These are phyloP conservation scores for Oeneis ivallda DNA, from an alignment of 2,888 invertebrate genomes.

Conservation along the genomic window DNA sequence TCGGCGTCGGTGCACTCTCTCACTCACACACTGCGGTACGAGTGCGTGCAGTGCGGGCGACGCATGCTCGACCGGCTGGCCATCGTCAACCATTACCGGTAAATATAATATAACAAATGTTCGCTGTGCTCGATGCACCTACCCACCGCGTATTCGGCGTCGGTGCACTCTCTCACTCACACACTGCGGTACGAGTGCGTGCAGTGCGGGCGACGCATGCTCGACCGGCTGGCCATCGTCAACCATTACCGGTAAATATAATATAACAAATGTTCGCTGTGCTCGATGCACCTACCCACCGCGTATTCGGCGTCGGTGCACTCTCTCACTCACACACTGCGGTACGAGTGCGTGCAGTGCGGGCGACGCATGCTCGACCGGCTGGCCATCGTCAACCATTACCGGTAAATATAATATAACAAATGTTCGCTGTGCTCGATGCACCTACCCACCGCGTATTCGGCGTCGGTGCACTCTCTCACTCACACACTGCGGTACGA, in stretches of 20 bases:
- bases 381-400: conserved; percentile 64
- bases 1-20: conserved; percentile 62
- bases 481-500: conserved; percentile 69
- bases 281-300: conserved; percentile 64
- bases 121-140: conserved; percentile 65
- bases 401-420: conserved; percentile 52
- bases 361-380: conserved; percentile 63
- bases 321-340: conserved; percentile 61
- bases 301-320: conserved; percentile 66
- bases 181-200: conserved; percentile 65
- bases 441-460: conserved; percentile 65
- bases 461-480: conserved; percentile 60
- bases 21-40: conserved; percentile 67
- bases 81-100: conserved; percentile 68
- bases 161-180: conserved; percentile 66
- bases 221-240: conserved; percentile 60
- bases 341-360: conserved; percentile 65
- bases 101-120: too few relatives aligned
- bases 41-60: conserved; percentile 59
- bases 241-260: conserved; percentile 61
- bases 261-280: too few relatives aligned
- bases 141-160: conserved; percentile 63
- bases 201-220: conserved; percentile 61
- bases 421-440: conserved; percentile 63
- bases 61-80: conserved; percentile 63